phyloP scores from a whole-genome alignment of 2,888 invertebrate genomes.

The Scrobipalpa costella region DNA sequence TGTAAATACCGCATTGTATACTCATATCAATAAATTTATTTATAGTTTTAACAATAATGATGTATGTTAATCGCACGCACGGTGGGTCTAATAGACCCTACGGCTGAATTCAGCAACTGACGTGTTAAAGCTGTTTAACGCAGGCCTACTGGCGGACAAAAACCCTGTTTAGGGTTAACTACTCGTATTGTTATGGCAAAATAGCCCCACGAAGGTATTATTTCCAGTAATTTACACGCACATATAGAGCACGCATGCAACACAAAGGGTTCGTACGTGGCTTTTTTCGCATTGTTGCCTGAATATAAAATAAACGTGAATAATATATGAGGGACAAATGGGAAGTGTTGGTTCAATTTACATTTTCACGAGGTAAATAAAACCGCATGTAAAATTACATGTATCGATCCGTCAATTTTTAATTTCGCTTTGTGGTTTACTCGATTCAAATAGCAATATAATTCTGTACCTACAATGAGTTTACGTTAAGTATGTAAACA shows the following conservation, averaged over 20 bases:
- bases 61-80: too few relatives aligned
- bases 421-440: background rate
- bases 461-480: too few relatives aligned
- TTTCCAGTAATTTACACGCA: conserved; percentile 14
- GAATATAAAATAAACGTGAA: conserved; percentile 15
- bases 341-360: background rate
- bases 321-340: conserved; percentile 12
- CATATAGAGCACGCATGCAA: conserved; percentile 16
- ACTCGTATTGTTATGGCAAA: conserved; percentile 17
- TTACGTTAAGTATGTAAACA: too few relatives aligned
- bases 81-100: too few relatives aligned
- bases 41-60: too few relatives aligned
- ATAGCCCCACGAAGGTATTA: conserved; percentile 6
- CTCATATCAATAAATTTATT: too few relatives aligned
- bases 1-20: too few relatives aligned
- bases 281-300: conserved; percentile 22
- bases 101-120: background rate
- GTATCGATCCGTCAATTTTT: background rate
- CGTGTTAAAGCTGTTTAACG: conserved; percentile 39
- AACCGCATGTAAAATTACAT: background rate
- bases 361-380: conserved; percentile 9
- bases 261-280: conserved; percentile 8
- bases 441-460: too few relatives aligned
- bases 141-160: conserved; percentile 38
- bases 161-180: conserved; percentile 29